phyloP scores from a whole-genome alignment of 1,140 invertebrate species.

The Dendroctonus valens region DNA sequence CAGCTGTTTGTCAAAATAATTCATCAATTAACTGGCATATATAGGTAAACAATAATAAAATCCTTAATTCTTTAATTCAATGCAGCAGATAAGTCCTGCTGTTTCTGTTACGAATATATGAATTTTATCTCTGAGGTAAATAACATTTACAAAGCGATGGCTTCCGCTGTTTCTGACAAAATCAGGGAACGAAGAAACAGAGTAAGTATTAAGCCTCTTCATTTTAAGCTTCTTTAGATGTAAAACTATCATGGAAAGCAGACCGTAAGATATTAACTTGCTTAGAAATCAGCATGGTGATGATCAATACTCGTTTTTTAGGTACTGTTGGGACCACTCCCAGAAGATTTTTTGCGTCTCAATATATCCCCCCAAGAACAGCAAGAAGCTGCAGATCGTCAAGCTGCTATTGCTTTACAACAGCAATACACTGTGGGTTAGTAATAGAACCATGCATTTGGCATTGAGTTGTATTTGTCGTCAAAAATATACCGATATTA shows the following conservation, averaged over 20 bases:
- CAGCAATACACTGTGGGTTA: conserved; percentile 63
- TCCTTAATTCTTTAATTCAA: no score
- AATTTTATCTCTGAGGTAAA: no score
- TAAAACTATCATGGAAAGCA: not conserved
- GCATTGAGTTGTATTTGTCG: no score
- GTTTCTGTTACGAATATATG: no score
- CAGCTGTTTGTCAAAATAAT: no score
- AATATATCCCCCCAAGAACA: conserved; percentile 57
- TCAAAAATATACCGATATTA: no score
- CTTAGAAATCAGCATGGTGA: not conserved
- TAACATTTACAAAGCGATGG: conserved; percentile 39
- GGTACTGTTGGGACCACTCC: conserved; percentile 77
- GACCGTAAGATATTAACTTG: not conserved
- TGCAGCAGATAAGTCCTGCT: no score
- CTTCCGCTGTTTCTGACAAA: conserved; percentile 47
- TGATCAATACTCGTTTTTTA: conserved; percentile 41
- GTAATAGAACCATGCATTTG: not conserved
- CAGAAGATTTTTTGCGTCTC: conserved; percentile 77
- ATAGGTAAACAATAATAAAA: no score
- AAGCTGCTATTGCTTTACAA: conserved; percentile 77
- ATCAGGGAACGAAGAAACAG: conserved; percentile 45
- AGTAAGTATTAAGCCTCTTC: conserved; percentile 20
- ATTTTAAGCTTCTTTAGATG: not conserved
- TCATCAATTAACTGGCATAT: no score
- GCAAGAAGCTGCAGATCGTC: conserved; percentile 74